These are phyloP conservation scores for Muschampia plurimacula DNA, from an alignment of 2,888 invertebrate species.

Conservation along the genomic window DNA sequence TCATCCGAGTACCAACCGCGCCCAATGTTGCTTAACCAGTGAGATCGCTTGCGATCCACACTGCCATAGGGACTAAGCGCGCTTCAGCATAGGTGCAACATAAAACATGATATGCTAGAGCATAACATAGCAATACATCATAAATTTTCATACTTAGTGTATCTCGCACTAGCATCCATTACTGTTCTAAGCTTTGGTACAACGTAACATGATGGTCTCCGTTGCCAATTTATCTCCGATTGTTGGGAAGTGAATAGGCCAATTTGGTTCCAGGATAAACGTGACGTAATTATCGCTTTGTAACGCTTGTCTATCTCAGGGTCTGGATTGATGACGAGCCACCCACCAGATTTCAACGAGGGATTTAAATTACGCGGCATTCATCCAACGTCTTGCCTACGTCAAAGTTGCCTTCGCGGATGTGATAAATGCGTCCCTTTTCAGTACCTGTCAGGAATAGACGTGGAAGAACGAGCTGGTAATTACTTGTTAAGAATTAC, in stretches of 20 bases:
- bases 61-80: too few species aligned
- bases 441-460: conserved; percentile 63
- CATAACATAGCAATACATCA: not conserved
- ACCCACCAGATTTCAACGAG: conserved; percentile 65
- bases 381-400: conserved; percentile 64
- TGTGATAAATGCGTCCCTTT: conserved; percentile 76
- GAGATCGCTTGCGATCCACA: too few species aligned
- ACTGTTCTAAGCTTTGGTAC: not conserved
- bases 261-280: conserved; percentile 55
- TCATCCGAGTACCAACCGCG: too few species aligned
- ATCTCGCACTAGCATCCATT: not conserved
- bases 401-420: conserved; percentile 63
- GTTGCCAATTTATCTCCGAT: conserved; percentile 37
- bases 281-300: conserved; percentile 62
- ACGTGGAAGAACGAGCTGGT: conserved; percentile 64
- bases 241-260: conserved; percentile 31
- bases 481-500: conserved; percentile 53
- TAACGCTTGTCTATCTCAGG: conserved; percentile 48
- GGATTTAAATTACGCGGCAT: conserved; percentile 72
- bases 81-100: too few species aligned
- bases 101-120: too few species aligned
- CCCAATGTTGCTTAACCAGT: too few species aligned
- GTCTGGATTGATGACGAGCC: conserved; percentile 64
- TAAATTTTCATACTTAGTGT: not conserved
- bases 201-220: conserved; percentile 5